Evolutionary conservation across 2,113 vertebrate genomes (phyloP).

Genomic region (Tamias sibiricus): DNA sequence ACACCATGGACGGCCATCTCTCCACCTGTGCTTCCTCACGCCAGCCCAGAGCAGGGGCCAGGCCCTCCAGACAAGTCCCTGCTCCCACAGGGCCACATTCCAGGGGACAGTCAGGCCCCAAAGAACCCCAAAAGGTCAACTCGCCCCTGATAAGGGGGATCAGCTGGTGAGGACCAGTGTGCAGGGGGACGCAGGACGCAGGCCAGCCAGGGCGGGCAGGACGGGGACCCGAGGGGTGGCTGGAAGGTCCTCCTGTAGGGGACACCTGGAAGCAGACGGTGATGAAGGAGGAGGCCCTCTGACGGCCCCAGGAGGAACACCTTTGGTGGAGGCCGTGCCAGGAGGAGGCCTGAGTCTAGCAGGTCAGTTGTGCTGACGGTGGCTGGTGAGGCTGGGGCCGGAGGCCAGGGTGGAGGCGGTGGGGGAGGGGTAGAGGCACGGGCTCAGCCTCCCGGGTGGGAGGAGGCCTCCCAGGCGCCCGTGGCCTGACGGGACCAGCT

Average conservation of each 20-base stretch:
- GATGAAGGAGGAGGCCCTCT: too few species aligned
- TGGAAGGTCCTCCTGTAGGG: too few species aligned
- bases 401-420: fast-evolving
- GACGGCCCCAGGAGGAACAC: fast-evolving
- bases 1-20: background rate
- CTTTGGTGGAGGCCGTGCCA: background rate
- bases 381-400: background rate
- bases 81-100: fast-evolving
- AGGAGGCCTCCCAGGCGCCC: background rate
- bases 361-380: too few species aligned
- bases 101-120: too few species aligned
- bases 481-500: fast-evolving
- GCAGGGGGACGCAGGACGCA: fast-evolving
- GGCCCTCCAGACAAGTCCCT: background rate
- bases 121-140: background rate
- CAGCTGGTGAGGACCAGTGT: fast-evolving
- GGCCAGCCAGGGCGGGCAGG: too few species aligned
- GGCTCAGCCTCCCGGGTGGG: too few species aligned
- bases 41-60: background rate
- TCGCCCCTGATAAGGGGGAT: background rate
- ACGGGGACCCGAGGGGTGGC: background rate
- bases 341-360: background rate
- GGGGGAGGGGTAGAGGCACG: background rate
- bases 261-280: too few species aligned
- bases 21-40: fast-evolving